Percentiles rank a stretch among this genome's conserved stretches.
phyloP scores from a whole-genome alignment of 1,140 invertebrate species.

The Halesus radiatus region DNA sequence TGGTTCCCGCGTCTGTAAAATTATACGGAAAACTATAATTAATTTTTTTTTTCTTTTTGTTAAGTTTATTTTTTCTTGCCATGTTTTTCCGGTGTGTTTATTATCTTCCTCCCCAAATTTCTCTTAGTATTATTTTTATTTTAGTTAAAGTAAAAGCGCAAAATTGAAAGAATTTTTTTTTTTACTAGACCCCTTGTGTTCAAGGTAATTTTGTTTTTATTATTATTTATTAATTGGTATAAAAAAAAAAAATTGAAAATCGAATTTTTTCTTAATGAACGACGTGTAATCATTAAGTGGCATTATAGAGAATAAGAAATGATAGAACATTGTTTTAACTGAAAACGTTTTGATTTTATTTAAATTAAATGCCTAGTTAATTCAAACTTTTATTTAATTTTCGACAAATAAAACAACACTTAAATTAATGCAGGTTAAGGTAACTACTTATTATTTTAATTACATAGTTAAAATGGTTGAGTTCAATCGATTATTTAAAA shows the following conservation, averaged over 20 bases:
- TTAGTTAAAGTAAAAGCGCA: neutral
- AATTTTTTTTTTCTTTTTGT: no score
- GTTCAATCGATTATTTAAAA: no score
- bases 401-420: neutral
- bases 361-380: neutral
- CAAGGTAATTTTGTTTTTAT: neutral
- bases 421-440: neutral
- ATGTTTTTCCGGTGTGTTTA: neutral
- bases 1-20: no score
- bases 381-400: neutral
- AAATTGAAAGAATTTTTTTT: neutral
- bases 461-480: neutral
- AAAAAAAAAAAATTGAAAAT: neutral
- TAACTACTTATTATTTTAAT: neutral
- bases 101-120: neutral
- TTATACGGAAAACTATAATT: no score
- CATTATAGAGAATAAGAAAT: conserved; percentile 15
- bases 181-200: neutral
- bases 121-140: conserved; percentile 16
- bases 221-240: neutral
- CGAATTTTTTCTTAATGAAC: neutral
- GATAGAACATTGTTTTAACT: neutral
- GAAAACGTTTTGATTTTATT: neutral
- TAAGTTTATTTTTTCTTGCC: no score
- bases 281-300: conserved; percentile 3